Conservation (phyloP, 2,888 invertebrate genomes). For the Catocala sponsa region DNA sequence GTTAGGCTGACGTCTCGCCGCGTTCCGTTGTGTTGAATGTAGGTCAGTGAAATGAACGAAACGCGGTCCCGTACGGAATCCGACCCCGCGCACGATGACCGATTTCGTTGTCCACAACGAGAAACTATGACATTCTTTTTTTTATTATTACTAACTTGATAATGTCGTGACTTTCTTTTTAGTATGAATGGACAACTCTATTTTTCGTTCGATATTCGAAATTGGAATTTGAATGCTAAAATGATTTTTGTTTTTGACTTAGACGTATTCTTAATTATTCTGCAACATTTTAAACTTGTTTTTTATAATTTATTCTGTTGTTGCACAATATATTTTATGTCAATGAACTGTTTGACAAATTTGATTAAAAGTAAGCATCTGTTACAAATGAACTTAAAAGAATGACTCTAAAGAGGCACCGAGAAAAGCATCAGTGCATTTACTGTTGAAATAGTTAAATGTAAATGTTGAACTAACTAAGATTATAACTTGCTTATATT, state of each 20-base stretch:
- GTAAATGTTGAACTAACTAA: too few relatives aligned
- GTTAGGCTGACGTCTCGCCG: constrained; percentile 53
- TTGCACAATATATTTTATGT: constrained; percentile 3
- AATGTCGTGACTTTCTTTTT: constrained; percentile 50
- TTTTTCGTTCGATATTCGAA: constrained; percentile 17
- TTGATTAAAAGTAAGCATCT: too few relatives aligned
- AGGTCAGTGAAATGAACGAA: constrained; percentile 86
- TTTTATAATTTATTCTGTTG: background rate
- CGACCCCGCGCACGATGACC: constrained; percentile 77
- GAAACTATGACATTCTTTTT: constrained; percentile 76
- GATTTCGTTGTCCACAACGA: constrained; percentile 74
- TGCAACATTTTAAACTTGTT: background rate
- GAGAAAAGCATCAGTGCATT: too few relatives aligned
- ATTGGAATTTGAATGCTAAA: constrained; percentile 12
- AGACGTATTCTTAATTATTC: background rate
- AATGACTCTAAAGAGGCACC: too few relatives aligned
- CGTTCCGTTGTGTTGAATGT: constrained; percentile 71
- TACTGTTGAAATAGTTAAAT: too few relatives aligned
- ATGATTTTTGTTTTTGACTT: background rate
- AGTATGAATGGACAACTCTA: constrained; percentile 19
- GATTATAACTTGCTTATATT: too few relatives aligned
- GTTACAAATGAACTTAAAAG: too few relatives aligned
- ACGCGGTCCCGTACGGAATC: constrained; percentile 84
- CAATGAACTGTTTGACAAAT: constrained; percentile 3
- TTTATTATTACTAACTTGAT: constrained; percentile 47